These are phyloP conservation scores for Scortum barcoo DNA, from an alignment of 2,113 vertebrate species.

Conservation along the genomic window DNA sequence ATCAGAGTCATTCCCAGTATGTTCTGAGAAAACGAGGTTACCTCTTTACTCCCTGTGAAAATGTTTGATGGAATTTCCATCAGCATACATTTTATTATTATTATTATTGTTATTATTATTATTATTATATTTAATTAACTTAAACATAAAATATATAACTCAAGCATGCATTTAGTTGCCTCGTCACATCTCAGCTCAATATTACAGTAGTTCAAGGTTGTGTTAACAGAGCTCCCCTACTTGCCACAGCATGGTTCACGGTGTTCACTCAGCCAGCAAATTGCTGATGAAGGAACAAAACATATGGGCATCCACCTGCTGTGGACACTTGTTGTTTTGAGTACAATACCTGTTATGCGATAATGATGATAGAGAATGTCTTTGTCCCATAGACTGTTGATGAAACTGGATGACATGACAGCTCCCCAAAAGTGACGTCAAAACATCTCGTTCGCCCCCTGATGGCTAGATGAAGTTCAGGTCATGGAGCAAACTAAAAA, in stretches of 20 bases:
- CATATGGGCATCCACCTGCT: conserved; percentile 34
- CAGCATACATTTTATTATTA: too few relatives aligned
- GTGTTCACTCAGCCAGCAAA: conserved; percentile 55
- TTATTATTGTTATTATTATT: too few relatives aligned
- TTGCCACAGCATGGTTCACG: conserved; percentile 35
- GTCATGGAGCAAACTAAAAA: too few relatives aligned
- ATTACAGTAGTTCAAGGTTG: conserved; percentile 24
- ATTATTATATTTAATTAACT: too few relatives aligned
- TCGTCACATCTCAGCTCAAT: not conserved
- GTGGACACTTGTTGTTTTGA: conserved; percentile 36
- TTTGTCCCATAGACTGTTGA: too few relatives aligned
- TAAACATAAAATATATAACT: not conserved
- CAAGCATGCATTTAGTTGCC: not conserved
- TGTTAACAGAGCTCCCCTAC: not conserved
- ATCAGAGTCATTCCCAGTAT: not conserved
- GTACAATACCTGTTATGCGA: not conserved
- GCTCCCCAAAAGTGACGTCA: too few relatives aligned
- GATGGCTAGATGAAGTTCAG: too few relatives aligned
- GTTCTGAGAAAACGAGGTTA: not conserved
- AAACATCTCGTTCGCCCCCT: too few relatives aligned
- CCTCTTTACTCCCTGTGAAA: not conserved
- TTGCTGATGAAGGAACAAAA: conserved; percentile 35
- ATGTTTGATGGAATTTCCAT: not conserved
- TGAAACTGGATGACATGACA: too few relatives aligned
- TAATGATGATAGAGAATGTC: not conserved